phyloP scores from a whole-genome alignment of 2,888 invertebrate species.

The Minunthozetes semirufus region DNA sequence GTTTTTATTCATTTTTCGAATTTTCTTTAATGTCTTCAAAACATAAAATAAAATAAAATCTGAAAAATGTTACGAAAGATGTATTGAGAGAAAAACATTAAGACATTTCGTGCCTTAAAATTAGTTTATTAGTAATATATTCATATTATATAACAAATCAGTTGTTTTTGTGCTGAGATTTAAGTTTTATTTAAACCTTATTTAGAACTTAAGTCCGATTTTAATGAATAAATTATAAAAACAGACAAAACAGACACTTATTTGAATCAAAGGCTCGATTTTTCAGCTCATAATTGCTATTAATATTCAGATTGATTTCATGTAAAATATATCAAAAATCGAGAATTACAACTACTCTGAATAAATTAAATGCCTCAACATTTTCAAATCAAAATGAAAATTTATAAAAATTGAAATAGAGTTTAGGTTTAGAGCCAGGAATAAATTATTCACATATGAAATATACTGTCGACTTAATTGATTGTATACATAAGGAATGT shows the following conservation, averaged over 20 bases:
- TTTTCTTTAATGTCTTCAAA: neutral
- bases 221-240: slow-evolving; percentile 2
- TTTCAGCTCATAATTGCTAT: neutral
- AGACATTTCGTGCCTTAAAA: slow-evolving; percentile 17
- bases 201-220: neutral
- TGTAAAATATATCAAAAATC: neutral
- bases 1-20: neutral
- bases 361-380: too few relatives aligned
- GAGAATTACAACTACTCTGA: too few relatives aligned
- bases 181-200: neutral
- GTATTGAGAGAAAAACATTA: slow-evolving; percentile 1
- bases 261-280: slow-evolving; percentile 4
- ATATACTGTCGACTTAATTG: neutral
- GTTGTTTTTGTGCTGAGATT: neutral
- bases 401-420: too few relatives aligned
- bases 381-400: too few relatives aligned
- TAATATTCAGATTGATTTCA: slow-evolving; percentile 15
- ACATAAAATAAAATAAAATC: slow-evolving; percentile 17
- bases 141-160: slow-evolving; percentile 23
- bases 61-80: slow-evolving; percentile 20
- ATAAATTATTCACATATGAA: too few relatives aligned
- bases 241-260: neutral
- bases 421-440: too few relatives aligned
- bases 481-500: neutral
- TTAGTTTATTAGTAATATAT: slow-evolving; percentile 10